These are phyloP conservation scores for Berghia stephanieae DNA, from an alignment of 1,140 invertebrate genomes.

Conservation along the genomic window DNA sequence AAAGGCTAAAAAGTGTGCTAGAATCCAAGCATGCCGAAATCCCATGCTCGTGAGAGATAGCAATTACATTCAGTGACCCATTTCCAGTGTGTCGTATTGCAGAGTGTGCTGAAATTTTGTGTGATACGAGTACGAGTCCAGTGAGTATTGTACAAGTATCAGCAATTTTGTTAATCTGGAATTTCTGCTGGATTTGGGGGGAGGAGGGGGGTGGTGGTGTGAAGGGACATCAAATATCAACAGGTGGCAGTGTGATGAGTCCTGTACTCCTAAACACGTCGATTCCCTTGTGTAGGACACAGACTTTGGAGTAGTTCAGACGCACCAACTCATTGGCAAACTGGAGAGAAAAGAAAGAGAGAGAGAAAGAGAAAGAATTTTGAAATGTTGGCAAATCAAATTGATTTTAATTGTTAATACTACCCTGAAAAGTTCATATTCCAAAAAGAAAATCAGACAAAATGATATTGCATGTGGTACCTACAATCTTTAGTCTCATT, in stretches of 20 bases:
- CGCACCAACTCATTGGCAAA: conserved; percentile 70
- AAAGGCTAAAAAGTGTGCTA: too few relatives aligned
- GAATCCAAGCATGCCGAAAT: too few relatives aligned
- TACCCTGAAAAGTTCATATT: too few relatives aligned
- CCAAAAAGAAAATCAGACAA: background rate
- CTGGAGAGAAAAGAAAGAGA: conserved; percentile 66
- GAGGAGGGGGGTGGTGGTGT: background rate
- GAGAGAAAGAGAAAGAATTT: too few relatives aligned
- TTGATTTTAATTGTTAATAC: too few relatives aligned
- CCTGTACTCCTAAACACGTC: conserved; percentile 69
- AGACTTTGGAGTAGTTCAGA: conserved; percentile 68
- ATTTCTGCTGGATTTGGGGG: background rate
- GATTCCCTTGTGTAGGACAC: conserved; percentile 71
- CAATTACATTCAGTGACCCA: too few relatives aligned
- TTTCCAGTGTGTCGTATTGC: too few relatives aligned
- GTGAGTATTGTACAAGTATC: background rate
- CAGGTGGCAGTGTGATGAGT: conserved; percentile 61
- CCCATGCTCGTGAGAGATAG: too few relatives aligned
- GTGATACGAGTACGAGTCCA: conserved; percentile 23
- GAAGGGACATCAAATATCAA: conserved; percentile 55
- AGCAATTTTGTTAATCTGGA: background rate
- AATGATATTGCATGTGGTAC: background rate
- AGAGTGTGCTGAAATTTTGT: conserved; percentile 33
- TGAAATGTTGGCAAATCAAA: conserved; percentile 37
- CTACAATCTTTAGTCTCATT: too few relatives aligned